phyloP scores from a whole-genome alignment of 2,113 vertebrate genomes.

The Plecotus auritus region DNA sequence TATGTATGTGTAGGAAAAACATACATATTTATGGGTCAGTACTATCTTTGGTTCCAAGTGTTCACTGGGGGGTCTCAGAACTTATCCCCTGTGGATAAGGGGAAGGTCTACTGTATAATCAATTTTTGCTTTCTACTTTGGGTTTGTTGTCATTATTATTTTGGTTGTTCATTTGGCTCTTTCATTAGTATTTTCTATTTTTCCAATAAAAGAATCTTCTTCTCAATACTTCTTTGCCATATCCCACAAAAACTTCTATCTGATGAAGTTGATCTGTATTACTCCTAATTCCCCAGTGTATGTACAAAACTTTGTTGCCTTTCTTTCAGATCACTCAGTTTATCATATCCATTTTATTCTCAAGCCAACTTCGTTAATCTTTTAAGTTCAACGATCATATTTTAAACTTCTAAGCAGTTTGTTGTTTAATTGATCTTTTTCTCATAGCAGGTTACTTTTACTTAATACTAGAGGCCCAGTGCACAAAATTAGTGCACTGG shows the following conservation, averaged over 20 bases:
- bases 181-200: neutral
- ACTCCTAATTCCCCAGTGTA: neutral
- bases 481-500: no score
- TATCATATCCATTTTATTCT: neutral
- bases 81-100: neutral
- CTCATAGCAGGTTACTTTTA: neutral
- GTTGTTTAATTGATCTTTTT: neutral
- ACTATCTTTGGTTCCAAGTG: neutral
- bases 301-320: neutral
- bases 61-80: neutral
- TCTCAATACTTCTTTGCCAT: neutral
- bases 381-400: neutral
- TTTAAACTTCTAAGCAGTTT: neutral
- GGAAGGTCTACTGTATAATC: neutral
- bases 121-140: neutral
- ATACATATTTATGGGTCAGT: neutral
- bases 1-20: no score
- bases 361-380: neutral
- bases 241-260: neutral
- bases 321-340: neutral
- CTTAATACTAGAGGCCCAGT: neutral
- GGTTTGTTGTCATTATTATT: neutral
- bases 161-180: neutral
- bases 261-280: neutral
- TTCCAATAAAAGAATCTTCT: neutral